Conservation (phyloP, 2,888 invertebrate species). For the Mythimna loreyi region DNA sequence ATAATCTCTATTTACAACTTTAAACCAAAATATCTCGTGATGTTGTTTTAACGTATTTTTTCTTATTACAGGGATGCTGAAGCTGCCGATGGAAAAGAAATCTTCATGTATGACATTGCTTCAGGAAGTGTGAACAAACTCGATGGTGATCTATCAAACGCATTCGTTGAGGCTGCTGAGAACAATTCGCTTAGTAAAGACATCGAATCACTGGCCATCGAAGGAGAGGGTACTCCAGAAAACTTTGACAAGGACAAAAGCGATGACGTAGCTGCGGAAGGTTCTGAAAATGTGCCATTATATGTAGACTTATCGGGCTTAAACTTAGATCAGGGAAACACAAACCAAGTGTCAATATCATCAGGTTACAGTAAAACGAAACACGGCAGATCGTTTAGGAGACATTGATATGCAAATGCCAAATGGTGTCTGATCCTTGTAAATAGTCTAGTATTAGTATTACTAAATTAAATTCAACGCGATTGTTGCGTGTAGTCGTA, state of each 20-base stretch:
- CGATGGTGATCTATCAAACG: slow-evolving; percentile 95
- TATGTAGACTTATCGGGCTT: slow-evolving; percentile 87
- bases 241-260: slow-evolving; percentile 76
- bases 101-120: slow-evolving; percentile 96
- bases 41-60: slow-evolving; percentile 30
- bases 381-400: slow-evolving; percentile 86
- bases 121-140: slow-evolving; percentile 94
- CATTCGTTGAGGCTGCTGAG: slow-evolving; percentile 97
- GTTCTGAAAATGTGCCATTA: slow-evolving; percentile 90
- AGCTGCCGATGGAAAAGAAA: slow-evolving; percentile 92
- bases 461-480: slow-evolving; percentile 88
- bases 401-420: slow-evolving; percentile 78
- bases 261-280: slow-evolving; percentile 79
- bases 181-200: slow-evolving; percentile 94
- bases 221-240: slow-evolving; percentile 87
- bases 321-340: slow-evolving; percentile 81
- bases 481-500: slow-evolving; percentile 85
- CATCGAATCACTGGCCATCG: slow-evolving; percentile 90
- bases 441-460: slow-evolving; percentile 89
- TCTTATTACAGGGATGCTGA: slow-evolving; percentile 85
- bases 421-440: slow-evolving; percentile 78
- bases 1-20: not conserved
- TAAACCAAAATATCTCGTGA: not conserved
- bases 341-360: slow-evolving; percentile 86
- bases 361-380: slow-evolving; percentile 90